These are phyloP conservation scores for Didymodactylos carnosus DNA, from an alignment of 2,888 invertebrate genomes.

Conservation along the genomic window DNA sequence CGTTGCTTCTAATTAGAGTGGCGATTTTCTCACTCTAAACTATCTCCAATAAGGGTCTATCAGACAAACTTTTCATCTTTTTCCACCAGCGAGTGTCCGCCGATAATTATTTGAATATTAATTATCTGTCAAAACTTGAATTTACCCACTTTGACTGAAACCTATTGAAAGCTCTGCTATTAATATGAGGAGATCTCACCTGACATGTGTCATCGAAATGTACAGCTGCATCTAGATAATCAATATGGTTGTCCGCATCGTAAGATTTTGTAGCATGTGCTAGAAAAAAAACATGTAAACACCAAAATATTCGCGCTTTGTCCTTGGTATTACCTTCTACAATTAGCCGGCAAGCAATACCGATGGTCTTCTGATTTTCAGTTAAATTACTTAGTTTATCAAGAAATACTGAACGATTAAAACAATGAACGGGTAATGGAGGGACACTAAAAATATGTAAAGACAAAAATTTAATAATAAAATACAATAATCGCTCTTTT, in stretches of 20 bases:
- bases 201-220: conserved; percentile 67
- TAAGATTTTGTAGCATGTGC: not conserved
- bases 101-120: too few species aligned
- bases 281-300: not conserved
- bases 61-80: too few species aligned
- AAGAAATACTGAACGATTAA: conserved; percentile 70
- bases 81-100: too few species aligned
- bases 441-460: too few species aligned
- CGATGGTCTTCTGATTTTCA: conserved; percentile 25
- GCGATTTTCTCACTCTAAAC: too few species aligned
- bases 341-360: conserved; percentile 52
- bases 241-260: not conserved
- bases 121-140: too few species aligned
- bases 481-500: too few species aligned
- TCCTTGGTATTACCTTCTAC: conserved; percentile 26
- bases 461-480: too few species aligned
- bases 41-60: too few species aligned
- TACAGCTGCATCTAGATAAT: conserved; percentile 43
- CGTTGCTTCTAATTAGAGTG: not conserved
- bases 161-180: too few species aligned
- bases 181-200: conserved; percentile 16
- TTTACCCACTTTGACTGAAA: not conserved
- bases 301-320: not conserved
- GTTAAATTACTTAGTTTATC: conserved; percentile 38
- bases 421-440: conserved; percentile 64